phyloP scores from a whole-genome alignment of 1,140 invertebrate genomes.

The Drosophila rufa region DNA sequence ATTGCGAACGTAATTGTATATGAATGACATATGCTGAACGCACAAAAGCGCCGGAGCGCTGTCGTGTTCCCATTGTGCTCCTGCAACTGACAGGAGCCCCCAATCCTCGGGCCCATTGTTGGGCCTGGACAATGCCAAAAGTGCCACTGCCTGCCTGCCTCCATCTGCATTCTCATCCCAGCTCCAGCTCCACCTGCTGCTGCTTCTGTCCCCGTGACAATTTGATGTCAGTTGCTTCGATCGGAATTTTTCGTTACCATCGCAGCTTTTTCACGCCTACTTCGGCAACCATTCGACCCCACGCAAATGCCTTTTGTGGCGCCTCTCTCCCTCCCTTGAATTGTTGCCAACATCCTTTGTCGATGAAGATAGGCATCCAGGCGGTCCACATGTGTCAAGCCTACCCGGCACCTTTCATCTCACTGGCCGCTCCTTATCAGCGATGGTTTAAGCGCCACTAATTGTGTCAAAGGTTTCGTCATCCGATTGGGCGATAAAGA shows the following conservation, averaged over 20 bases:
- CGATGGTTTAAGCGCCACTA: conserved; percentile 45
- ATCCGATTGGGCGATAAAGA: conserved; percentile 29
- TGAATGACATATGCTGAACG: conserved; percentile 76
- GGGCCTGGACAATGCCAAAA: conserved; percentile 59
- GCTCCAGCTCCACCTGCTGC: neutral
- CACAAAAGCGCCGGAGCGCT: conserved; percentile 34
- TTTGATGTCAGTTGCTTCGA: conserved; percentile 50
- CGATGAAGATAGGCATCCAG: conserved; percentile 43
- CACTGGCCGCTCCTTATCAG: conserved; percentile 55
- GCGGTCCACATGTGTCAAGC: conserved; percentile 58
- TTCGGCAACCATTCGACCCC: conserved; percentile 43
- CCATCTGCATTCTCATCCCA: conserved; percentile 13
- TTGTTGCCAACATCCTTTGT: conserved; percentile 51
- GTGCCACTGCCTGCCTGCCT: conserved; percentile 3
- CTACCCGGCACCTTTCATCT: conserved; percentile 31
- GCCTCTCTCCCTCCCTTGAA: conserved; percentile 14
- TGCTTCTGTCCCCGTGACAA: conserved; percentile 47
- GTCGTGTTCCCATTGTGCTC: conserved; percentile 56
- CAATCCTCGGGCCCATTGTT: conserved; percentile 63
- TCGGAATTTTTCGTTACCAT: conserved; percentile 59
- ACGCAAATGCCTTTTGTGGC: conserved; percentile 64
- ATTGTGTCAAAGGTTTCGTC: conserved; percentile 71
- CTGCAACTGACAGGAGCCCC: conserved; percentile 58
- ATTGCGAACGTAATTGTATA: conserved; percentile 74
- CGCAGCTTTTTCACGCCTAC: conserved; percentile 71